Evolutionary conservation across 2,888 invertebrate species (phyloP), one percentile per base, ranked within the genome.

Genomic region (Nysson spinosus): DNA sequence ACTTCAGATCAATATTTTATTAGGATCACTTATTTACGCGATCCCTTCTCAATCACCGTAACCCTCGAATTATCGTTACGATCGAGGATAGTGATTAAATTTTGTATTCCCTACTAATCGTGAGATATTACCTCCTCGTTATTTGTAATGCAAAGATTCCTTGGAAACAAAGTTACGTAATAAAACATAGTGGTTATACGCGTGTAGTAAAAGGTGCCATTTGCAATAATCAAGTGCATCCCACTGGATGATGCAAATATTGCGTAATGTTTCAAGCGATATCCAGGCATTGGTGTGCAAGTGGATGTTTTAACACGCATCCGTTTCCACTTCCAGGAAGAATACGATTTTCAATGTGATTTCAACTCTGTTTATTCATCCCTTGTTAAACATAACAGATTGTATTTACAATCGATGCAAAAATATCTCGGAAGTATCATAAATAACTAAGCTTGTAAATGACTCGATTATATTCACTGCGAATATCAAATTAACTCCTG

Each of bases 271-370:
- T 60, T 40, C 24, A 44, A 14, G 39, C 28, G 32, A n/a, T n/a
- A 51, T 9, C 44, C 14, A 32, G 26, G 39, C 54, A 24, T 35
- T 17, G 6, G 39, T 44, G 58, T 30, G 11, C 11, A 39, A n/a
- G n/a, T n/a, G n/a, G n/a, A n/a, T n/a, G n/a, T n/a, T n/a, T n/a
- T n/a, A n/a, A n/a, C 14, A 20, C 44, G 34, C 50, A 50, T 46
- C 56, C 20, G 44, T 28, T 57, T 51, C 50, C 57, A 63, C 58
- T 60, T 52, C 35, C 37, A 4, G 22, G 12, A 3, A 43, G n/a
- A 14, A 14, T 35, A 28, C 7, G n/a, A 34, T 22, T n/a, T 7
- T 40, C 12, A 20, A 17, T 14, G 9, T n/a, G 28, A 39, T 28
- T 37, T 37, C 12, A 4, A n/a, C 3, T 6, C 4, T 12, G 24